Percentiles rank a stretch among this genome's conserved stretches.
phyloP scores from a whole-genome alignment of 2,113 vertebrate genomes.

The Oxygymnocypris stewartii region DNA sequence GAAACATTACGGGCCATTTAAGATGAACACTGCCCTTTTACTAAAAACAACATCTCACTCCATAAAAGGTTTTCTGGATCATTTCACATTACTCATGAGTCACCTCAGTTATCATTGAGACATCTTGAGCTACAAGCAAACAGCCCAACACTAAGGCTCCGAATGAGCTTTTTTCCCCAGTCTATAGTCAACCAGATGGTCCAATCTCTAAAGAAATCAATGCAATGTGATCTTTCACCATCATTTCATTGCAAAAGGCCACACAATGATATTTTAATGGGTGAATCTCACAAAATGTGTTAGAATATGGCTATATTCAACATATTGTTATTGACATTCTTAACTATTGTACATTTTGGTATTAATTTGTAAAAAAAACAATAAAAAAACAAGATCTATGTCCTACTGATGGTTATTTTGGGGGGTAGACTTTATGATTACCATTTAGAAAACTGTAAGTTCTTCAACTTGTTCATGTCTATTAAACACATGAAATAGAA shows the following conservation, averaged over 20 bases:
- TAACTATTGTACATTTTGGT: background rate
- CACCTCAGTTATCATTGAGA: constrained; percentile 31
- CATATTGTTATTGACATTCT: background rate
- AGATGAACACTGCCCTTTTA: constrained; percentile 11
- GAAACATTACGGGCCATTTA: constrained; percentile 14
- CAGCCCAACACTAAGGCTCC: background rate
- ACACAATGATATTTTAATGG: background rate
- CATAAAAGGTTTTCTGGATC: constrained; percentile 34
- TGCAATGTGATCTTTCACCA: background rate
- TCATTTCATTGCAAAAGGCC: background rate
- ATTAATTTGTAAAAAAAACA: no score
- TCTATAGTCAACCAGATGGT: constrained; percentile 24
- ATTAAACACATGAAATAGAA: no score
- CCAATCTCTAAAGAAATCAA: background rate
- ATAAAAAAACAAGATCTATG: background rate
- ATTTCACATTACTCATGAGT: constrained; percentile 29
- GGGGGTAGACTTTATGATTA: no score
- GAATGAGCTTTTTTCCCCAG: background rate
- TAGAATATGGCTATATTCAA: background rate
- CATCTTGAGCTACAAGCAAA: constrained; percentile 41
- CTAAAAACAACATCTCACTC: constrained; percentile 17
- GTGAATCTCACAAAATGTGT: background rate
- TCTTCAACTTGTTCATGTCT: no score
- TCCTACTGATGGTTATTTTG: background rate
- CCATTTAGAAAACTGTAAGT: no score